Evolutionary conservation across 2,113 vertebrate species (phyloP).

Genomic region (Coracopsis vasa): DNA sequence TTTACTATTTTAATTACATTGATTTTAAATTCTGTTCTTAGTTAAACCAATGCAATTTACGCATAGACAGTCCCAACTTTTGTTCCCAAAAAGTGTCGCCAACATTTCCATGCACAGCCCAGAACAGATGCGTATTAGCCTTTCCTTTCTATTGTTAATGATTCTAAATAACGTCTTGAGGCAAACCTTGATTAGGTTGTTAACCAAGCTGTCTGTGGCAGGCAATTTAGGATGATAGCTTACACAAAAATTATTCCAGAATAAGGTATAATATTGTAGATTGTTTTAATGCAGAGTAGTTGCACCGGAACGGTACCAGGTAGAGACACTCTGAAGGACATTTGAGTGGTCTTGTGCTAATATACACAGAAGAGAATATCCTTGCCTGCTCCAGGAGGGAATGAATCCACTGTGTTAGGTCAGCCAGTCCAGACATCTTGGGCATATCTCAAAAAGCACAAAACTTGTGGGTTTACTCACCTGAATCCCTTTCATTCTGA

Average conservation of each 20-base stretch:
- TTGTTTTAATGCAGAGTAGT: neutral
- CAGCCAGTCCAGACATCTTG: neutral
- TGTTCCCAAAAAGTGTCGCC: neutral
- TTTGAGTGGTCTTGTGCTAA: neutral
- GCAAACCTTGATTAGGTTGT: conserved; percentile 26
- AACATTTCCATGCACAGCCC: neutral
- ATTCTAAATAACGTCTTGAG: neutral
- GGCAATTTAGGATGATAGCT: neutral
- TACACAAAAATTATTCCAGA: neutral
- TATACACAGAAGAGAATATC: neutral
- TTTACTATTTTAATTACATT: neutral
- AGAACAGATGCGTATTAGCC: neutral
- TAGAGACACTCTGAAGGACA: neutral
- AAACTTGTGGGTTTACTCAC: neutral
- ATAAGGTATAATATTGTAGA: neutral
- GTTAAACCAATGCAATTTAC: neutral
- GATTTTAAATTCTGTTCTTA: neutral
- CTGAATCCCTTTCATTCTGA: neutral
- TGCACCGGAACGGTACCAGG: neutral
- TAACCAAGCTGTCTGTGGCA: conserved; percentile 23
- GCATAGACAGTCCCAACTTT: neutral
- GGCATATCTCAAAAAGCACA: neutral
- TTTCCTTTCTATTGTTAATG: conserved; percentile 16
- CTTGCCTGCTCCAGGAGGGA: neutral
- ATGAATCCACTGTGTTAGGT: neutral